A percentile compares a stretch with the other conserved stretches of the same genome.
Conservation (phyloP, 2,888 invertebrate genomes). For the Xylocampa areola region DNA sequence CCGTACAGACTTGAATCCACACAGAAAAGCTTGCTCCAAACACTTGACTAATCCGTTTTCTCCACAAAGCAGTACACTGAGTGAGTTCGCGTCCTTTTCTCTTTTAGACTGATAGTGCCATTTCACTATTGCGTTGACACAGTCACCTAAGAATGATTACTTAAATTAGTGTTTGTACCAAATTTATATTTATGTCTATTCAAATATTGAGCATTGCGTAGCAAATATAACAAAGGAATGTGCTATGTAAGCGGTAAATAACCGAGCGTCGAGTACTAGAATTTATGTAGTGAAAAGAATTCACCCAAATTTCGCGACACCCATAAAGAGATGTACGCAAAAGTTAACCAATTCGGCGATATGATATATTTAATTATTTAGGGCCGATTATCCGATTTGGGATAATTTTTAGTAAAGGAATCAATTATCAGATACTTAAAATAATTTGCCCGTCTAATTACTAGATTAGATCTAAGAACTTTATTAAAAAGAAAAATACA, state of each 20-base stretch:
- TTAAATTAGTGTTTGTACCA: neutral
- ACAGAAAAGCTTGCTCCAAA: conserved; percentile 98
- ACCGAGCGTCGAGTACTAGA: neutral
- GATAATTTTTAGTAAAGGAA: too few species aligned
- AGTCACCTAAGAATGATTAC: conserved; percentile 92
- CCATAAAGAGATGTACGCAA: too few species aligned
- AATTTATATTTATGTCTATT: neutral
- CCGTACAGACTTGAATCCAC: conserved; percentile 97
- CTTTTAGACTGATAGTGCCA: conserved; percentile 97
- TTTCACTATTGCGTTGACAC: conserved; percentile 99
- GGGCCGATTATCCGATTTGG: too few species aligned
- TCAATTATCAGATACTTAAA: too few species aligned
- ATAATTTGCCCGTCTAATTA: too few species aligned
- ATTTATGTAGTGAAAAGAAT: neutral
- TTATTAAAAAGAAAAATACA: too few species aligned
- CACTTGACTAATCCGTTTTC: conserved; percentile 98
- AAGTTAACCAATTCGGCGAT: too few species aligned
- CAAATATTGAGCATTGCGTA: conserved; percentile 26
- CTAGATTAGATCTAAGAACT: too few species aligned
- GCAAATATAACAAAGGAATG: conserved; percentile 4
- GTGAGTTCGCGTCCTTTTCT: conserved; percentile 94
- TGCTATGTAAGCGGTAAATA: conserved; percentile 8
- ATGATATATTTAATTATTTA: too few species aligned
- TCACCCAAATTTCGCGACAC: too few species aligned
- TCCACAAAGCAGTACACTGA: conserved; percentile 98